Percentiles rank a stretch among this genome's conserved stretches.
phyloP scores from a whole-genome alignment of 2,888 invertebrate genomes.

The Drosophila putrida region DNA sequence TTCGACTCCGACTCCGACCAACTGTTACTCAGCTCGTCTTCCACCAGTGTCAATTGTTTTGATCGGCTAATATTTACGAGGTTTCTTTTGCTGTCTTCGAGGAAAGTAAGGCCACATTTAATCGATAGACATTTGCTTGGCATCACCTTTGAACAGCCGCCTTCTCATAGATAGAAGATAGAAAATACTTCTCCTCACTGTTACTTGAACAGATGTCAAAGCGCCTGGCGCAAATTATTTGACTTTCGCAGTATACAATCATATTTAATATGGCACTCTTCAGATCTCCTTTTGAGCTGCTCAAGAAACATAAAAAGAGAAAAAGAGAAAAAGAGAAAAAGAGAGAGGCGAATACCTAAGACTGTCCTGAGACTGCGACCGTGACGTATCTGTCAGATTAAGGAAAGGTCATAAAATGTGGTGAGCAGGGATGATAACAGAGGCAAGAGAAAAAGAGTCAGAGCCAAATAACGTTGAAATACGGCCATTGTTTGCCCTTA shows the following conservation, averaged over 20 bases:
- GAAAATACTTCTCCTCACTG: slow-evolving; percentile 2
- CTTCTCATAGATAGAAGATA: slow-evolving; percentile 1
- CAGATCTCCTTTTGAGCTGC: slow-evolving; percentile 2
- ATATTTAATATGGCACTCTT: slow-evolving; percentile 76
- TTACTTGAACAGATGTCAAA: slow-evolving; percentile 80
- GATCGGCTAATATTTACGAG: slow-evolving; percentile 72
- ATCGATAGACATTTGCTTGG: slow-evolving; percentile 55
- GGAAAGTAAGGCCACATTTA: slow-evolving; percentile 55
- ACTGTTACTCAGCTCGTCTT: slow-evolving; percentile 18
- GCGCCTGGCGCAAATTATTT: slow-evolving; percentile 49
- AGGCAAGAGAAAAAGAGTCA: slow-evolving; percentile 8
- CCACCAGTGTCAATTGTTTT: slow-evolving; percentile 68
- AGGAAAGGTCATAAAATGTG: slow-evolving; percentile 76
- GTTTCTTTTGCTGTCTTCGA: slow-evolving; percentile 20
- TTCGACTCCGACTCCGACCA: slow-evolving; percentile 12
- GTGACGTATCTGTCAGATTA: slow-evolving; percentile 83
- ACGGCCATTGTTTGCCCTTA: slow-evolving; percentile 75
- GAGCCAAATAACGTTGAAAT: slow-evolving; percentile 51
- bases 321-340: slow-evolving; percentile 20
- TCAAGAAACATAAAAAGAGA: neutral
- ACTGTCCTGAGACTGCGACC: slow-evolving; percentile 42
- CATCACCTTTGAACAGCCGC: slow-evolving; percentile 55
- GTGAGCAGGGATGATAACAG: slow-evolving; percentile 80
- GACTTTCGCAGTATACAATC: slow-evolving; percentile 71
- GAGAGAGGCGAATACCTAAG: neutral